These are phyloP conservation scores for Sisor rabdophorus DNA, from an alignment of 2,113 vertebrate genomes.

Conservation along the genomic window DNA sequence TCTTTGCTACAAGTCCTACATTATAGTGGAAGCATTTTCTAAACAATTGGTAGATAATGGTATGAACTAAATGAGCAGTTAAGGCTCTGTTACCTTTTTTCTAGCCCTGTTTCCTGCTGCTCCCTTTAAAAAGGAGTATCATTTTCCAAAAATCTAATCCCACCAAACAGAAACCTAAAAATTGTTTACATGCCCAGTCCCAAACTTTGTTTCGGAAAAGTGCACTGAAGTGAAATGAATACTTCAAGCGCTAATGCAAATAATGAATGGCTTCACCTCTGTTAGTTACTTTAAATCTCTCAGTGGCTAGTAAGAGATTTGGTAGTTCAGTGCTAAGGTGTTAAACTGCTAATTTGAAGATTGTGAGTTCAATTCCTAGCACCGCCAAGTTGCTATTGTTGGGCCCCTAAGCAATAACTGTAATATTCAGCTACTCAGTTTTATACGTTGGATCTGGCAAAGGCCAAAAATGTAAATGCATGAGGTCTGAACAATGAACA, in stretches of 20 bases:
- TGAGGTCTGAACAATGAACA: not conserved
- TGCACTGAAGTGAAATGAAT: not conserved
- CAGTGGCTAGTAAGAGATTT: not conserved
- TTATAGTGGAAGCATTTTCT: slow-evolving; percentile 6
- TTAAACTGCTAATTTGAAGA: too few species aligned
- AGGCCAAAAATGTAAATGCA: not conserved
- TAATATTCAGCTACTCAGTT: too few species aligned
- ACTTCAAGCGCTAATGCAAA: not conserved
- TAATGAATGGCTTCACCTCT: not conserved
- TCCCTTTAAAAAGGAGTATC: not conserved
- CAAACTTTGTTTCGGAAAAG: slow-evolving; percentile 3
- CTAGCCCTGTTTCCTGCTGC: not conserved
- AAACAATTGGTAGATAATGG: slow-evolving; percentile 21
- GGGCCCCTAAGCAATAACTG: too few species aligned
- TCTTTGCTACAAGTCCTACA: not conserved
- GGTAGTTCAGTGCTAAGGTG: too few species aligned
- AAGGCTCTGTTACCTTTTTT: not conserved
- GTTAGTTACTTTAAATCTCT: not conserved
- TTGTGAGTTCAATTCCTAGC: too few species aligned
- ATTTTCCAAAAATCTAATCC: not conserved
- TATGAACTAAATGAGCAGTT: not conserved
- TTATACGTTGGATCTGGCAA: too few species aligned
- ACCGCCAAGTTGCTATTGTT: too few species aligned
- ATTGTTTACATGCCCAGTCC: not conserved
- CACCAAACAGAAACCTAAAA: not conserved